Evolutionary conservation across 1,140 invertebrate species (phyloP), one percentile per base, ranked within the genome.

Genomic region (Drosophila quadrilineata): DNA sequence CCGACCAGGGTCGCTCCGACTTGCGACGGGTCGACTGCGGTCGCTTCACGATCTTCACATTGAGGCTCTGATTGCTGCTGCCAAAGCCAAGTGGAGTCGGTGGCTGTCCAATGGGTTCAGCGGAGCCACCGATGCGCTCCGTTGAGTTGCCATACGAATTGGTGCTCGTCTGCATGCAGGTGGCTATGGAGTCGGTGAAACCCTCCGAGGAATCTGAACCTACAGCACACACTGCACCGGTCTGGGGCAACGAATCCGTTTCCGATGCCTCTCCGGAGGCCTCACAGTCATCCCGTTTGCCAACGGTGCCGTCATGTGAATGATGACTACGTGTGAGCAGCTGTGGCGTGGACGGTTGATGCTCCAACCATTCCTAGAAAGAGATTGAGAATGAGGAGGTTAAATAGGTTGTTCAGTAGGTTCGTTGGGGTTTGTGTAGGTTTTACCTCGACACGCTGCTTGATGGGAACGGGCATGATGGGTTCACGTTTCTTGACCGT

Each of bases 221-320:
- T 28, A 90, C 91, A 17, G 45, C 73, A 1, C 35, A 57, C 6
- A 22, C 35, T 0, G n/a, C 54, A 2, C 38, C 60, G 0, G 53
- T 24, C 1, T 85, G 87, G 0, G 94, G 93, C 26, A 93, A 94
- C 36, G 94, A 94, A 76, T 95, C 95, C 41, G 88, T 86, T 54
- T 89, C 88, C 6, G 96, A 97, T 58, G 96, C 96, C 91, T 97
- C 96, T 14, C 95, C 95, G 65, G 96, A 97, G 0, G 96, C 96
- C 87, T 98, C 96, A 89, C 96, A 97, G 86, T 89, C 89, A 31
- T 88, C 87, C n/a, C 60, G 79, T 38, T 85, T 85, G 22, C 28
- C 6, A 6, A n/a, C n/a, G 59, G 40, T 9, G 45, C 49, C 22
- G n/a, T 68, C 46, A 52, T 56, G 43, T 66, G 79, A 57, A 28